Conservation (phyloP, 2,888 invertebrate species). For the Smittia aterrima region DNA sequence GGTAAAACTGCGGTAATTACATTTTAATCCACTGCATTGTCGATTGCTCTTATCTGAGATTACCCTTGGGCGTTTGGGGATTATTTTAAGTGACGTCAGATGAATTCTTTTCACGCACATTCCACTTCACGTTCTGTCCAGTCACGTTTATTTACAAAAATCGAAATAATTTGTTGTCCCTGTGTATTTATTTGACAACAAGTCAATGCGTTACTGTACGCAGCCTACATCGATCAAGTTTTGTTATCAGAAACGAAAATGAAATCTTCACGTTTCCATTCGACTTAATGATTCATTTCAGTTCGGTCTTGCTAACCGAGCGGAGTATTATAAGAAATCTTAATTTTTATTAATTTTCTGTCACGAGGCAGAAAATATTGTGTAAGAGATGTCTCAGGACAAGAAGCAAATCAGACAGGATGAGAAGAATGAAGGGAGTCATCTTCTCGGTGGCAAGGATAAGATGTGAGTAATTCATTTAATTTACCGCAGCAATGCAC, state of each 20-base stretch:
- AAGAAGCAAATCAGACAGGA: not conserved
- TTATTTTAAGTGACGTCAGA: too few relatives aligned
- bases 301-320: not conserved
- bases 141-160: too few relatives aligned
- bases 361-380: not conserved
- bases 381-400: not conserved
- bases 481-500: too few relatives aligned
- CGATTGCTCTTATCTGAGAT: too few relatives aligned
- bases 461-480: not conserved
- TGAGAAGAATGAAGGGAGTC: not conserved
- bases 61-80: too few relatives aligned
- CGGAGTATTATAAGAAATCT: not conserved
- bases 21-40: too few relatives aligned
- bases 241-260: not conserved
- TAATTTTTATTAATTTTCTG: not conserved
- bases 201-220: too few relatives aligned
- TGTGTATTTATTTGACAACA: too few relatives aligned
- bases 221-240: conserved; percentile 5
- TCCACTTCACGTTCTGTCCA: too few relatives aligned
- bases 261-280: not conserved
- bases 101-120: too few relatives aligned
- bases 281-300: not conserved
- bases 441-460: not conserved
- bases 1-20: too few relatives aligned
- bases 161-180: too few relatives aligned